Conservation (phyloP, 2,797 vertebrate species). For the Pantherophis vulpinus region DNA sequence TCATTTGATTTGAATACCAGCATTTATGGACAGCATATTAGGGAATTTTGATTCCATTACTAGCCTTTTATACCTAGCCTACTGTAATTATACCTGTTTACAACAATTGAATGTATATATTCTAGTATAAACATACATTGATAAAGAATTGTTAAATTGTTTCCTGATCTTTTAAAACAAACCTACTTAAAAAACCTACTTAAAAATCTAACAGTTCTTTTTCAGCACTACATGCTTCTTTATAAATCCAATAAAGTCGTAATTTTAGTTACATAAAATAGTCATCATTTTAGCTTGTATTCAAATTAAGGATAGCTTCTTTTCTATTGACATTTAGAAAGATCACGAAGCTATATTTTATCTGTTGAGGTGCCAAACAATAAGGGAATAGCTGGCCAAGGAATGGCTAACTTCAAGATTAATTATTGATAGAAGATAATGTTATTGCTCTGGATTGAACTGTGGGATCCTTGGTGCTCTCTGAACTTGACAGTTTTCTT, state of each 20-base stretch:
- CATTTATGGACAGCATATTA: background rate
- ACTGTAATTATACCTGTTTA: background rate
- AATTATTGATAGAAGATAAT: background rate
- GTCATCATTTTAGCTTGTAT: background rate
- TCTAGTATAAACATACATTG: background rate
- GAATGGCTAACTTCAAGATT: background rate
- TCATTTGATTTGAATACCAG: background rate
- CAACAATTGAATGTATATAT: background rate
- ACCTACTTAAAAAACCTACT: background rate
- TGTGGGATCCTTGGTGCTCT: background rate
- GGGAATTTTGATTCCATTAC: background rate
- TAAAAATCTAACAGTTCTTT: background rate
- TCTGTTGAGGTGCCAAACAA: background rate
- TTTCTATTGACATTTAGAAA: background rate
- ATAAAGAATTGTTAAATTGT: background rate
- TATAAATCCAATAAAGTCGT: background rate
- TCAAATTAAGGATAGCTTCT: background rate
- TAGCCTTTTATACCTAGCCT: background rate
- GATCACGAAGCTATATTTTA: background rate
- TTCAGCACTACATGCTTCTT: background rate
- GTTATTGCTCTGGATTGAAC: background rate
- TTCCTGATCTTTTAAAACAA: background rate
- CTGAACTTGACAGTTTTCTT: background rate
- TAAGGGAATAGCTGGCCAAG: background rate
- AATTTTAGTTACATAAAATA: background rate